phyloP scores from a whole-genome alignment of 64 coral and sea anemone genomes.

The Montipora cactus region DNA sequence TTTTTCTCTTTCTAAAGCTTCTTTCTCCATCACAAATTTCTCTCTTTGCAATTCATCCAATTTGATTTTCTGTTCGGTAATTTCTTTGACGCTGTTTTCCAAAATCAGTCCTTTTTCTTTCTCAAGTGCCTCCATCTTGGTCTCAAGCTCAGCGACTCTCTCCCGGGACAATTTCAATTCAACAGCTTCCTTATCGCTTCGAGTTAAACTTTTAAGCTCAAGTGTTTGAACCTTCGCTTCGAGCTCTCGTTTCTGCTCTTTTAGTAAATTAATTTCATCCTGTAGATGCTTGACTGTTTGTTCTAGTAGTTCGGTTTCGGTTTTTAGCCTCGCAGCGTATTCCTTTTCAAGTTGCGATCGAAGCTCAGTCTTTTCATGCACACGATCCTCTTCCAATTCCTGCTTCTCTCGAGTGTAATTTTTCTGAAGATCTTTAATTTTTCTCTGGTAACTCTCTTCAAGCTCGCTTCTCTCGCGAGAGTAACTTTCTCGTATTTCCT shows the following conservation, averaged over 20 bases:
- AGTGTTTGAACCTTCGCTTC: conserved; percentile 94
- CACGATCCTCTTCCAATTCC: conserved; percentile 84
- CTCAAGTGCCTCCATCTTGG: conserved; percentile 68
- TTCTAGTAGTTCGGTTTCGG: conserved; percentile 80
- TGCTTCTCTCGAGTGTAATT: conserved; percentile 83
- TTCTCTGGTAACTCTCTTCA: conserved; percentile 91
- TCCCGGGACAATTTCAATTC: conserved; percentile 83
- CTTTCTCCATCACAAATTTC: conserved; percentile 65
- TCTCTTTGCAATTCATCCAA: conserved; percentile 87
- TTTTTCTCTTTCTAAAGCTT: conserved; percentile 44
- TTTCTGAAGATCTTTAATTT: conserved; percentile 90
- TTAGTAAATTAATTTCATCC: conserved; percentile 88
- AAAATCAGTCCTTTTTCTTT: conserved; percentile 71
- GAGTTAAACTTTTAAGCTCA: conserved; percentile 79
- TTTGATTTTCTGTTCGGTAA: conserved; percentile 77
- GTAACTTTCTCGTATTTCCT: conserved; percentile 87
- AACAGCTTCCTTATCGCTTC: conserved; percentile 75
- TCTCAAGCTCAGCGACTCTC: conserved; percentile 71
- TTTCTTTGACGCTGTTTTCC: conserved; percentile 80
- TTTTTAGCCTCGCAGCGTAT: conserved; percentile 78
- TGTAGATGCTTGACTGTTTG: conserved; percentile 88
- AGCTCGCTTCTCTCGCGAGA: conserved; percentile 85
- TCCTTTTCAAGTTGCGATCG: conserved; percentile 87
- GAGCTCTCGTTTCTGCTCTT: conserved; percentile 94
- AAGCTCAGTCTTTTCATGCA: conserved; percentile 74